Evolutionary conservation across 2,113 vertebrate species (phyloP), one percentile per base, ranked within the genome.

Genomic region (Sialia sialis): DNA sequence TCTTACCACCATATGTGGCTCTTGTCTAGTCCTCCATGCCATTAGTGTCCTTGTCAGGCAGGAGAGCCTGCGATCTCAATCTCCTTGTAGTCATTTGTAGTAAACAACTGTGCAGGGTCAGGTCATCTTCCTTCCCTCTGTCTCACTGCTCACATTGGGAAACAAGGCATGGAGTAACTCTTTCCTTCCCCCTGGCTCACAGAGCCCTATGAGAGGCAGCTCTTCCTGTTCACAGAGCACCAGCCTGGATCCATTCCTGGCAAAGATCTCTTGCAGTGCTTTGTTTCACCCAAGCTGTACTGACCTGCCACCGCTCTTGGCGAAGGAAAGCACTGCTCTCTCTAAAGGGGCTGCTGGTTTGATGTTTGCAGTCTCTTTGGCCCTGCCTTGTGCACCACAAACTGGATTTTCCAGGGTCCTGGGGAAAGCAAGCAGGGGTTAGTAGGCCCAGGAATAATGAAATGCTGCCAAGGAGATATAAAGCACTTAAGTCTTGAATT

Each of bases 401-500:
- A 41, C 76, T 74, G 72, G 43, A 86, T 83, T 76, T 95, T 89
- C 72, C 16, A 0, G 49, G 49, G 29, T 83, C 67, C 38, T 69
- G 84, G 43, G 72, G 38, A 87, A 74, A 73, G 82, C 30, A 27
- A 59, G 82, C 36, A 12, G 54, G 77, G 14, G 41, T 49, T 69
- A 43, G 56, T 8, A 56, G 51, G n/a, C 75, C 75, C 56, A 67
- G 51, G 54, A 93, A 84, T 80, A 92, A 77, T 4, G 17, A 78
- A 94, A 94, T 89, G 54, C 77, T 94, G 77, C 78, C 82, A 87
- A 51, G 70, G 11, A 85, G 59, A 52, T 94, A 64, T 54, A 86
- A 77, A 95, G 52, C 55, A 46, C 46, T 77, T 30, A 43, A 67
- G 19, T 41, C 54, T 79, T 70, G 76, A 90, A 46, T 85, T 64